Percentiles rank a stretch among this genome's conserved stretches.
Conservation (phyloP, 2,888 invertebrate genomes). For the Meta bourneti region DNA sequence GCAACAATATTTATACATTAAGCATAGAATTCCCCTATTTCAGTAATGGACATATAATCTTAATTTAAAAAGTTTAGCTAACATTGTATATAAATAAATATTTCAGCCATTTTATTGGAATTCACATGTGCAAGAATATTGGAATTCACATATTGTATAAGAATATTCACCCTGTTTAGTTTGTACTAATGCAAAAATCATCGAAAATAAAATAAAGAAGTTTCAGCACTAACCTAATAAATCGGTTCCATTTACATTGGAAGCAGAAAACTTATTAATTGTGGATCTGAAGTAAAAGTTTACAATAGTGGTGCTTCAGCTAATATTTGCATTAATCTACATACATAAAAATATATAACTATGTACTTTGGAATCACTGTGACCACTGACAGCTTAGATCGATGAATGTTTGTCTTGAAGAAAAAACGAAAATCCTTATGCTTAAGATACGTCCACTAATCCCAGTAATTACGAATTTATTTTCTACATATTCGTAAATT, state of each 20-base stretch:
- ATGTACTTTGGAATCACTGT: background rate
- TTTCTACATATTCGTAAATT: conserved; percentile 18
- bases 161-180: too few relatives aligned
- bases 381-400: background rate
- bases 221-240: background rate
- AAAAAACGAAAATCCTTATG: background rate
- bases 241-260: background rate
- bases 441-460: background rate
- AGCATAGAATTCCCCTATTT: too few relatives aligned
- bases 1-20: too few relatives aligned
- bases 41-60: too few relatives aligned
- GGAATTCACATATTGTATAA: too few relatives aligned
- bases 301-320: background rate
- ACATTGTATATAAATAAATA: too few relatives aligned
- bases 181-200: too few relatives aligned
- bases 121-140: too few relatives aligned
- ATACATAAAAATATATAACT: background rate
- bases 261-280: background rate
- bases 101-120: too few relatives aligned
- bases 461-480: conserved; percentile 23
- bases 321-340: background rate
- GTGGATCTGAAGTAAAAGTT: background rate
- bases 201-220: too few relatives aligned
- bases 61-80: too few relatives aligned
- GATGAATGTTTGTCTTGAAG: background rate